Conservation (phyloP, 2,797 vertebrate genomes). For the Rhincodon typus region DNA sequence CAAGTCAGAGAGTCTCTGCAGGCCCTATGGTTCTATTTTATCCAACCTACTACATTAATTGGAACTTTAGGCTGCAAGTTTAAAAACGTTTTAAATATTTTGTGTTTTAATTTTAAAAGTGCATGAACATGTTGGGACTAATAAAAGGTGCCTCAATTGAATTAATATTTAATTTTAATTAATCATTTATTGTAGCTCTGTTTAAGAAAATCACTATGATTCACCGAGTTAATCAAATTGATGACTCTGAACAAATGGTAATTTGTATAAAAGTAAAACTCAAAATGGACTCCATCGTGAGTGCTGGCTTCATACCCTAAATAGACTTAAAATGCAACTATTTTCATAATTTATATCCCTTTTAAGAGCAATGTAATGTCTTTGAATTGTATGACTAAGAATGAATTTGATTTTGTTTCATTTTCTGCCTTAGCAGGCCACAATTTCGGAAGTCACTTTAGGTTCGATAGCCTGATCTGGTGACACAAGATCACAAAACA, state of each 20-base stretch:
- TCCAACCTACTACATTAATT: background rate
- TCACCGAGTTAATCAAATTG: background rate
- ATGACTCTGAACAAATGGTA: background rate
- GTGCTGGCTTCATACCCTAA: background rate
- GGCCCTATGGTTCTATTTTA: background rate
- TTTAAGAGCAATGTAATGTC: background rate
- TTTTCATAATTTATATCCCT: background rate
- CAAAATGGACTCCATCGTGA: background rate
- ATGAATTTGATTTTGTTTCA: background rate
- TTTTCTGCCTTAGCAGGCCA: background rate
- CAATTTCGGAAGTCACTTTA: background rate
- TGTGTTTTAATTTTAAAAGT: background rate
- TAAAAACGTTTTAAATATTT: background rate
- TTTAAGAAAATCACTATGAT: background rate
- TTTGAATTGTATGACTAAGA: background rate
- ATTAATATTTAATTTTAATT: background rate
- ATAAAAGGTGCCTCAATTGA: background rate
- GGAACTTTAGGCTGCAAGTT: background rate
- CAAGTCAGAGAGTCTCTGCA: background rate
- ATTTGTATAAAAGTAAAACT: background rate
- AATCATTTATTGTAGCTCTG: background rate
- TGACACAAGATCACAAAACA: background rate
- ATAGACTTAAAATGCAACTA: background rate
- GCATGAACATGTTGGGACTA: background rate
- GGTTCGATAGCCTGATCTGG: background rate